Conservation (phyloP, 2,888 invertebrate genomes). For the Dryococelus australis region DNA sequence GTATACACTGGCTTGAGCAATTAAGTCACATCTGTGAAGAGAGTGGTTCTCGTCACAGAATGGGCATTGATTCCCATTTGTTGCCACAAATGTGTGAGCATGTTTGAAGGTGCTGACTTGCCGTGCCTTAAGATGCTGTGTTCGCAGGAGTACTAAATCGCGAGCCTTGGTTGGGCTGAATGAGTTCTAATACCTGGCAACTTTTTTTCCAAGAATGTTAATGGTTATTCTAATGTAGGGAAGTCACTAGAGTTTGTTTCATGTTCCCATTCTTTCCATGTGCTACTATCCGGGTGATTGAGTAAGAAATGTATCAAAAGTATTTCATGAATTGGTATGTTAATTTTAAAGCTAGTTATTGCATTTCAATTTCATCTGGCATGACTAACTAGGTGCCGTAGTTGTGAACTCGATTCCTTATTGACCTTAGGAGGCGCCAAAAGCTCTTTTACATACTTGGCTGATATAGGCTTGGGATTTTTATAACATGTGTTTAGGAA, state of each 20-base stretch:
- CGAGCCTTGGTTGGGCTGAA: no score
- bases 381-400: conserved; percentile 6
- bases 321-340: background rate
- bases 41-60: background rate
- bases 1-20: no score
- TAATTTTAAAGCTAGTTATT: background rate
- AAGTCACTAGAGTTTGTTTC: no score
- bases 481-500: background rate
- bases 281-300: no score
- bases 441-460: background rate
- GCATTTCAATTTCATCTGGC: conserved; percentile 17
- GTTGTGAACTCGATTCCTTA: background rate
- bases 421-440: background rate
- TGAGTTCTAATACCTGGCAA: no score
- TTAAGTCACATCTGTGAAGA: no score
- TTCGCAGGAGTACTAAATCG: no score
- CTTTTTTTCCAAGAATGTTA: no score
- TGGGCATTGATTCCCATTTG: background rate
- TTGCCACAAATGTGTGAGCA: background rate
- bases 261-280: no score
- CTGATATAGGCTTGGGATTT: background rate
- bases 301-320: no score
- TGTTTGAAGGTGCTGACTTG: background rate
- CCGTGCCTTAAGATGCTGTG: no score
- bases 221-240: no score